Conservation (phyloP, 2,113 vertebrate species). For the Megaceryle torquata region DNA sequence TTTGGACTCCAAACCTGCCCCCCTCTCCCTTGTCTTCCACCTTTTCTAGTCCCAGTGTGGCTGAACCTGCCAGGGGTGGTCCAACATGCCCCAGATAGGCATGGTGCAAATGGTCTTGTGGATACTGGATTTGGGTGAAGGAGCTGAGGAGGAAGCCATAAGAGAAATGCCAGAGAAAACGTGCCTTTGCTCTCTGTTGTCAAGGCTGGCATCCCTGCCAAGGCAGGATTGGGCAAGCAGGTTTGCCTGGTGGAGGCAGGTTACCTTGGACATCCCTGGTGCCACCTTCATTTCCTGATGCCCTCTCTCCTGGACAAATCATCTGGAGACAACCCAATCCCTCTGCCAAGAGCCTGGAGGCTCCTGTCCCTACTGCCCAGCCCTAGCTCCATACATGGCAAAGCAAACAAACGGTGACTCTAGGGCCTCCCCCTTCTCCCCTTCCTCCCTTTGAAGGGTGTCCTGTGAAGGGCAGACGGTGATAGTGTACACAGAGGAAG, state of each 20-base stretch:
- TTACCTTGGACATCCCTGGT: neutral
- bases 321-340: neutral
- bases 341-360: neutral
- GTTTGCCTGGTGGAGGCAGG: neutral
- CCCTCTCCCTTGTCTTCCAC: neutral
- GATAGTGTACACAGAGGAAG: accelerated
- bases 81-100: neutral
- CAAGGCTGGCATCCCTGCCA: accelerated
- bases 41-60: neutral
- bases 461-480: neutral
- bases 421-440: neutral
- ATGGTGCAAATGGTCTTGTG: neutral
- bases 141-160: neutral
- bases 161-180: neutral
- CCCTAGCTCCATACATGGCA: neutral
- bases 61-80: neutral
- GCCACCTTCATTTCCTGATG: neutral
- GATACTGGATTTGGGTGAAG: neutral
- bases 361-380: neutral
- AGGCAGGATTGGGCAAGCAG: neutral
- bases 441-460: neutral
- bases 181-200: neutral
- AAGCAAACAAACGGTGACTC: neutral
- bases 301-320: neutral
- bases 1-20: neutral